A percentile compares a stretch with the other conserved stretches of the same genome.
These are phyloP conservation scores for Mechanitis messenoides DNA, from an alignment of 2,888 invertebrate genomes.

Conservation along the genomic window DNA sequence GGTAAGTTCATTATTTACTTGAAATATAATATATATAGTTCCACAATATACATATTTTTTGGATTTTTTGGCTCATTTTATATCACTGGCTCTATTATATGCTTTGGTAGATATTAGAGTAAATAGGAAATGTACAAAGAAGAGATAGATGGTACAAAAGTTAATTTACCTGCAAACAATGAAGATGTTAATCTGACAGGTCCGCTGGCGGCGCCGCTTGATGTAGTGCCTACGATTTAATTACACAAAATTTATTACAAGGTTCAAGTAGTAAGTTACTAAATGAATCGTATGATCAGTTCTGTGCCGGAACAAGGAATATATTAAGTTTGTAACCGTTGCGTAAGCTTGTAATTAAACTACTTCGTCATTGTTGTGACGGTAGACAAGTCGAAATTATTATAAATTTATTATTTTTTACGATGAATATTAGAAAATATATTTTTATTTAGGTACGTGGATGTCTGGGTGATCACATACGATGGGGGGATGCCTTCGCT, in stretches of 20 bases:
- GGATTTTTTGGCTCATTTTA: not conserved
- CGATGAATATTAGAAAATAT: not conserved
- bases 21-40: too few species aligned
- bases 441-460: constrained; percentile 77
- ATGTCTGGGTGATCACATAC: constrained; percentile 84
- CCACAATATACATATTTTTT: not conserved
- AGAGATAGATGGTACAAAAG: constrained; percentile 50
- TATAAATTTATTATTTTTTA: too few species aligned
- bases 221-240: constrained; percentile 67
- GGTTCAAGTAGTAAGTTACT: constrained; percentile 48
- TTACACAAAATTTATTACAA: constrained; percentile 64
- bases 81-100: constrained; percentile 13
- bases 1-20: constrained; percentile 70
- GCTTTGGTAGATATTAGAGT: constrained; percentile 27
- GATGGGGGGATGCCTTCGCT: constrained; percentile 90
- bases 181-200: constrained; percentile 65
- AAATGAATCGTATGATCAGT: constrained; percentile 34
- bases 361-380: constrained; percentile 30
- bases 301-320: constrained; percentile 18
- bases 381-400: not conserved
- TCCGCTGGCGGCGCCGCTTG: constrained; percentile 46
- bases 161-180: constrained; percentile 71
- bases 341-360: constrained; percentile 20
- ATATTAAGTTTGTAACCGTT: constrained; percentile 16
- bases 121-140: constrained; percentile 46